Evolutionary conservation across 2,888 invertebrate genomes (phyloP), one percentile per base, ranked within the genome.

Genomic region (Hemithea aestivaria): DNA sequence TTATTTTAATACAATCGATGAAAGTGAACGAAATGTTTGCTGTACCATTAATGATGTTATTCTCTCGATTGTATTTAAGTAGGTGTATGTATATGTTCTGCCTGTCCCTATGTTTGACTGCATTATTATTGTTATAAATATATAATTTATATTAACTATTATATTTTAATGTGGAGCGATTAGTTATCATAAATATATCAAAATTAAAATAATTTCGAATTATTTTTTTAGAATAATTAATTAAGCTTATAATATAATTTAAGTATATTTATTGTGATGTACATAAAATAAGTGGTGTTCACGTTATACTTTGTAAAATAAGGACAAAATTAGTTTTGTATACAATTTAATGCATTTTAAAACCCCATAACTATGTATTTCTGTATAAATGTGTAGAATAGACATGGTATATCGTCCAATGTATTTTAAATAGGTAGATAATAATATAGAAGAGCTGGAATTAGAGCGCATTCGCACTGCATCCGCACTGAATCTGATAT

Each of bases 201-300:
- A 16, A 16, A 16, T 16, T 16, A 16, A 16, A 16, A 16, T 16
- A n/a, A n/a, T 5, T 16, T 4, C 16, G 16, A 16, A 4, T 16
- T 2, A 5, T 4, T 16, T 16, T 16, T 5, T 16, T 16, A 2
- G 16, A 16, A 16, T 16, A n/a, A n/a, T n/a, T n/a, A n/a, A n/a
- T n/a, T n/a, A n/a, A n/a, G n/a, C n/a, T n/a, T 16, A 16, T 16
- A 16, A 16, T 4, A 16, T 16, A 16, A 4, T 16, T 16, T 4
- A 4, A 16, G 5, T 20, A 10, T 16, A 34, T 35, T 32, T 9
- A 36, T 40, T 51, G 42, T 48, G 48, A 47, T 70, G 65, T 71
- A 66, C 59, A 66, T 71, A 67, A 51, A 58, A 58, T 59, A 66
- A 58, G 35, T 55, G 55, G 75, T 76, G 76, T 76, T 76, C 74